These are phyloP conservation scores for Apogon talboti DNA, from an alignment of 2,797 vertebrate species.

Conservation along the genomic window DNA sequence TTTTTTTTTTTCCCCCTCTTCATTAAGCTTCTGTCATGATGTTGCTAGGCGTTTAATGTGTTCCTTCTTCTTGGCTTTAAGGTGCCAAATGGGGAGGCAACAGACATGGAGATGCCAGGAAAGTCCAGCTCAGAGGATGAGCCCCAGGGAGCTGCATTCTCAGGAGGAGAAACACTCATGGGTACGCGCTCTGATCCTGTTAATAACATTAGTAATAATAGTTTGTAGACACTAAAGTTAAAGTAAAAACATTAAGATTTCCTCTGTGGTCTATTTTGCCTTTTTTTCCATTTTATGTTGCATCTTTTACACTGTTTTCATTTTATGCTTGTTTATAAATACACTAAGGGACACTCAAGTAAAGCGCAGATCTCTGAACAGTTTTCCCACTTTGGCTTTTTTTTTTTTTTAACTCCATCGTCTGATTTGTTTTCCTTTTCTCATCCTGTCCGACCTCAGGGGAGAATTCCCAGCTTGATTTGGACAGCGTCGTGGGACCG, in stretches of 20 bases:
- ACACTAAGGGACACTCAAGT: too few relatives aligned
- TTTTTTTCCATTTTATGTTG: too few relatives aligned
- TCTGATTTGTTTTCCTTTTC: not conserved
- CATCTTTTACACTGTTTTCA: not conserved
- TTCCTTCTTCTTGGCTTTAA: constrained; percentile 36
- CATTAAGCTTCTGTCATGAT: not conserved
- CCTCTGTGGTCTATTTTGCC: too few relatives aligned
- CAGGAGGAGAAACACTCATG: constrained; percentile 82
- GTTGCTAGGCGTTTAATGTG: not conserved
- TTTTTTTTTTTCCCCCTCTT: not conserved
- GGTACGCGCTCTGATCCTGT: constrained; percentile 71
- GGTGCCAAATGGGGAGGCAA: constrained; percentile 83
- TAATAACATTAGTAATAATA: not conserved
- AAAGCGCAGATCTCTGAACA: too few relatives aligned
- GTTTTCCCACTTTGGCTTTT: not conserved
- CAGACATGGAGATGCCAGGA: constrained; percentile 77
- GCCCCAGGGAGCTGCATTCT: constrained; percentile 75
- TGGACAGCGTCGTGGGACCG: constrained; percentile 87
- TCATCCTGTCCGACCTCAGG: constrained; percentile 69
- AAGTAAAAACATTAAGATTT: too few relatives aligned
- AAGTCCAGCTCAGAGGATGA: constrained; percentile 81
- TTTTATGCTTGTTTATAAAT: too few relatives aligned
- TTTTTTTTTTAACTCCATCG: not conserved
- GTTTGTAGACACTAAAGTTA: too few relatives aligned
- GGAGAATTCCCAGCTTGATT: constrained; percentile 87